Evolutionary conservation across 2,113 vertebrate species (phyloP), one percentile per base, ranked within the genome.

Genomic region (Eurystomus gularis): DNA sequence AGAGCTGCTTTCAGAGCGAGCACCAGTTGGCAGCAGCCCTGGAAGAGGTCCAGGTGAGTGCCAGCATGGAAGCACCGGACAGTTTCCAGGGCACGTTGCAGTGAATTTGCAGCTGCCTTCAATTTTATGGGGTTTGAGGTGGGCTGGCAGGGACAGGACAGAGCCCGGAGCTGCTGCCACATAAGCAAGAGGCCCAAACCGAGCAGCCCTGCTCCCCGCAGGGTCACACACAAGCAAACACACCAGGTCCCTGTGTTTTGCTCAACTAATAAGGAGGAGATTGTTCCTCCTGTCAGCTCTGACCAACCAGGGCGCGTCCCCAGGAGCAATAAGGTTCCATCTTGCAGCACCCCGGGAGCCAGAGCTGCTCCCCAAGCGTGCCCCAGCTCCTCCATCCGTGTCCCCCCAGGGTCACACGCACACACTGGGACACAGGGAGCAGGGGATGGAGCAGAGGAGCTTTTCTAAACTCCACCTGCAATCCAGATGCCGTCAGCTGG

Each of bases 321-420:
- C 17, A 68, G 78, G 25, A 85, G 44, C 75, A 95, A 79, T 73
- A 75, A 76, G 42, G 90, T 88, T 94, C 83, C 85, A 76, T 92
- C 69, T 77, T 73, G 40, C 80, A 94, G 91, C 60, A 40, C 55
- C 85, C 83, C 1, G 1, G 26, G 58, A 66, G 64, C 25, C 2
- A 0, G 71, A 72, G 64, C 79, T 61, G 71, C 52, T 72, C 79
- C 88, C 42, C 4, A 4, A 18, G 24, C 1, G 7, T 28, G 31
- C 13, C 48, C 42, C 3, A 0, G 44, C 51, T 78, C 40, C 58
- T 54, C 80, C 81, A 1, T 26, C 48, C 44, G 0, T 2, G 0
- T 17, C 18, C 49, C 57, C 11, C 49, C 7, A 1, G 48, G 39
- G 37, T 48, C 61, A 13, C 5, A 4, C 18, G 3, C 61, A 13